phyloP scores from a whole-genome alignment of 2,113 vertebrate genomes.

The Heptranchias perlo region DNA sequence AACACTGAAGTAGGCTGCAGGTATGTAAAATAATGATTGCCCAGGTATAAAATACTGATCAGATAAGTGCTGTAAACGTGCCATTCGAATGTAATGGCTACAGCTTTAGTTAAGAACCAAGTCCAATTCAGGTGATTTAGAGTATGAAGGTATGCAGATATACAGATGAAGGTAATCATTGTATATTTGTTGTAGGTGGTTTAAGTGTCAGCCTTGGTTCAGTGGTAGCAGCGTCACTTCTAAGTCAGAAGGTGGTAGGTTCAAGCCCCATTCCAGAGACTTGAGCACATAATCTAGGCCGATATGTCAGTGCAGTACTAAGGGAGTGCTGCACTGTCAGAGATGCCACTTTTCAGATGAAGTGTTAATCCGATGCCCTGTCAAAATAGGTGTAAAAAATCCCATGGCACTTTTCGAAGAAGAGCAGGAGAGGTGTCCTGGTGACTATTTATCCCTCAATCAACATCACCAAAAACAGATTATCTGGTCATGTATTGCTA shows the following conservation, averaged over 20 bases:
- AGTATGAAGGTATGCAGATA: neutral
- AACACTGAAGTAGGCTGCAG: neutral
- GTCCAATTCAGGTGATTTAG: neutral
- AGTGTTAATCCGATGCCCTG: neutral
- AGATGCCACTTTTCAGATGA: neutral
- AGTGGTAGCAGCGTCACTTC: no score
- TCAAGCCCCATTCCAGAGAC: neutral
- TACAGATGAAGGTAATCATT: neutral
- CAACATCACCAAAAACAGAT: neutral
- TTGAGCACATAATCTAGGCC: neutral
- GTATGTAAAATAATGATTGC: neutral
- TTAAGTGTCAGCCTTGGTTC: neutral
- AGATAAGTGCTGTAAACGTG: neutral
- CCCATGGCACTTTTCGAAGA: neutral
- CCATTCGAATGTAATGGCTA: neutral
- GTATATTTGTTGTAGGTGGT: neutral
- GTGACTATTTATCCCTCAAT: neutral
- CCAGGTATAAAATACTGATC: neutral
- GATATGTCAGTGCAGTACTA: neutral
- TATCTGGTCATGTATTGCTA: no score
- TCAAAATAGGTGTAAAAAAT: neutral
- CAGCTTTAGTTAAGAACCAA: neutral
- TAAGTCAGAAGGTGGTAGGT: no score
- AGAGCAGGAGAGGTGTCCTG: neutral
- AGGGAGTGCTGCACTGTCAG: neutral